A percentile compares a stretch with the other conserved stretches of the same genome.
Evolutionary conservation across 23 tunicate genomes (phyloP).

Genomic region (Botrylloides violaceus): DNA sequence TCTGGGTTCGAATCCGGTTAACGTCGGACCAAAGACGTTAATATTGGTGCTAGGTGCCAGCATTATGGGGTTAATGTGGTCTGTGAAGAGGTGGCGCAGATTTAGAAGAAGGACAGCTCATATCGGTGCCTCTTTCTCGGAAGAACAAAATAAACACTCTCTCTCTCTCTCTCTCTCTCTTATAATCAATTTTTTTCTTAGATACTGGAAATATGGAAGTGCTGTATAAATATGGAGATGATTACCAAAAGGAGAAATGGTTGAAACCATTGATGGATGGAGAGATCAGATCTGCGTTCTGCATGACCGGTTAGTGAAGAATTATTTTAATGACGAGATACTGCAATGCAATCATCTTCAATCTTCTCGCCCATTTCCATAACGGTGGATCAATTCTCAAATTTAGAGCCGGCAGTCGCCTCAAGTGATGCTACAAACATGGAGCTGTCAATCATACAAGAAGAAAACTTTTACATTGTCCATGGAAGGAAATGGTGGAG

Average conservation of each 20-base stretch:
- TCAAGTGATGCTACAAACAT: conserved; percentile 99
- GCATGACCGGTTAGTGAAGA: conserved; percentile 74
- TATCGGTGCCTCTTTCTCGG: no score
- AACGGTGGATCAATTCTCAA: neutral
- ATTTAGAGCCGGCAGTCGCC: conserved; percentile 90
- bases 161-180: no score
- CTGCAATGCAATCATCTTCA: no score
- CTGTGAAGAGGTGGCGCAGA: no score
- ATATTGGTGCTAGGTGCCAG: no score
- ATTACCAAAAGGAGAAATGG: conserved; percentile 87
- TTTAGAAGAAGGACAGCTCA: no score
- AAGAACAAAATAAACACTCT: no score
- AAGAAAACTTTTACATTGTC: conserved; percentile 71
- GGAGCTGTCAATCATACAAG: conserved; percentile 58
- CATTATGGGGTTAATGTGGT: no score
- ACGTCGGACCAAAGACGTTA: no score
- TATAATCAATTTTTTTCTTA: conserved; percentile 2
- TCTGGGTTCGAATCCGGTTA: no score
- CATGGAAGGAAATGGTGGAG: conserved; percentile 99
- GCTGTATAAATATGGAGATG: conserved; percentile 79
- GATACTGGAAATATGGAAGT: conserved; percentile 99
- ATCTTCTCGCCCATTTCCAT: no score
- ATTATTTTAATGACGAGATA: neutral
- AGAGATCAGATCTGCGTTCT: conserved; percentile 86
- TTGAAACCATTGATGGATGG: conserved; percentile 85